Base-by-base conservation (phyloP, 2,888 invertebrate genomes). In the Drosophila prostipennis region DNA sequence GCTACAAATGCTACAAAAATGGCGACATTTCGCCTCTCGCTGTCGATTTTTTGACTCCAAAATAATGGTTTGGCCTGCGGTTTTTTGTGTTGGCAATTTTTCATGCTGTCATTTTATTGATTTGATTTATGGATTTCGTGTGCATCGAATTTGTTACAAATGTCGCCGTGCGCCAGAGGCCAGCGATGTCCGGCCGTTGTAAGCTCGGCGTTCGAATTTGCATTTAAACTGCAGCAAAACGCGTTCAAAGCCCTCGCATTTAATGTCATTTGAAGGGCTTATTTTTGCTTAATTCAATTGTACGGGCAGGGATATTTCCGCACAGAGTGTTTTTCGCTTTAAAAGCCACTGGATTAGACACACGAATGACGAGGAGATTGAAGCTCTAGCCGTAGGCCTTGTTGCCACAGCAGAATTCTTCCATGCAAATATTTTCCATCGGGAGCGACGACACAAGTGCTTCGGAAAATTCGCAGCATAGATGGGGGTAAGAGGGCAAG, bases 51-150 rank as follows among this genome's bases (percentile, higher is more conserved):
- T 60, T 53, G 68, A 72, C 53, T 80, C 76, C 56, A 23, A 63
- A 71, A 69, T 67, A 80, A 69, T 80, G 67, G 76, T 63, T 76
- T 71, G 68, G 23, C 53, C 68, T 80, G 87, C 71, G 78, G 55
- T 71, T 72, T 72, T 80, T 77, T 77, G 72, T 83, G 69, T 64
- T 74, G 58, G 70, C 78, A 78, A 78, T 78, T 86, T 83, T 80
- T 73, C 73, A 72, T 75, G 78, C 73, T 80, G 75, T 77, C 80
- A 76, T 87, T 87, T 80, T 70, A 78, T 80, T 78, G 78, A 80
- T 80, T 76, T 80, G 85, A 81, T 81, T 87, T 81, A 81, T 81
- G 72, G 76, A 60, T 73, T 80, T 72, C 45, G 69, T 69, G 72
- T 71, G 61, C 61, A 67, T 61, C 55, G 53, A 80, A 70, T 84